A percentile compares a stretch with the other conserved stretches of the same genome.
Evolutionary conservation across 2,888 invertebrate species (phyloP).

Genomic region (Chrysopilus asiliformis): DNA sequence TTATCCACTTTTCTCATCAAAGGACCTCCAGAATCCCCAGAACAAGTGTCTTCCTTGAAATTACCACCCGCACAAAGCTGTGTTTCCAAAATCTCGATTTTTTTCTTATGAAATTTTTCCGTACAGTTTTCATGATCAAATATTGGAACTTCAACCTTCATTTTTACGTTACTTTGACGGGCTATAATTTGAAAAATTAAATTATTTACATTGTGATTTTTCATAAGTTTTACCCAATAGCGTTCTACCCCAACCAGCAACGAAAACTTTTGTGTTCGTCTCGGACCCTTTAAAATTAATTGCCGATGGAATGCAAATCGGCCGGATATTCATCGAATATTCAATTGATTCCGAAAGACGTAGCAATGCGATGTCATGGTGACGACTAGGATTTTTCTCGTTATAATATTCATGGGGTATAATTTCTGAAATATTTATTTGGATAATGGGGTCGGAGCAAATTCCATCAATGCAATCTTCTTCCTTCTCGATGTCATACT

Average conservation of each 20-base stretch:
- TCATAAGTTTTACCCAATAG: background rate
- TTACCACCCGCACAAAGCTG: conserved; percentile 35
- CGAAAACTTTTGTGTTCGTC: conserved; percentile 29
- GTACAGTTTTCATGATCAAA: conserved; percentile 37
- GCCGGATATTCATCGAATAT: conserved; percentile 42
- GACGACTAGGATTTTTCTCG: conserved; percentile 43
- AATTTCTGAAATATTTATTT: conserved; percentile 46
- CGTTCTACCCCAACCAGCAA: conserved; percentile 51
- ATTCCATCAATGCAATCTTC: conserved; percentile 29
- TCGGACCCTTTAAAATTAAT: background rate
- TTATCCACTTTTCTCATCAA: conserved; percentile 31
- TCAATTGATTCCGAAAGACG: conserved; percentile 42
- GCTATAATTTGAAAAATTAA: conserved; percentile 20
- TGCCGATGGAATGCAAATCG: conserved; percentile 44
- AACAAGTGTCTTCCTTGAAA: conserved; percentile 42
- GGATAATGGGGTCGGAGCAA: conserved; percentile 42
- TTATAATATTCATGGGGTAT: conserved; percentile 52
- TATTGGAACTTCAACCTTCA: conserved; percentile 38
- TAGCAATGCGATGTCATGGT: conserved; percentile 58
- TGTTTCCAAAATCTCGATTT: conserved; percentile 19
- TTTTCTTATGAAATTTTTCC: conserved; percentile 22
- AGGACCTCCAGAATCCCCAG: conserved; percentile 54
- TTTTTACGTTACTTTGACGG: conserved; percentile 38
- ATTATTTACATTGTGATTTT: background rate
- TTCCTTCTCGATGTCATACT: background rate